Base-by-base conservation (phyloP, 2,888 invertebrate genomes). In the Apamea crenata region DNA sequence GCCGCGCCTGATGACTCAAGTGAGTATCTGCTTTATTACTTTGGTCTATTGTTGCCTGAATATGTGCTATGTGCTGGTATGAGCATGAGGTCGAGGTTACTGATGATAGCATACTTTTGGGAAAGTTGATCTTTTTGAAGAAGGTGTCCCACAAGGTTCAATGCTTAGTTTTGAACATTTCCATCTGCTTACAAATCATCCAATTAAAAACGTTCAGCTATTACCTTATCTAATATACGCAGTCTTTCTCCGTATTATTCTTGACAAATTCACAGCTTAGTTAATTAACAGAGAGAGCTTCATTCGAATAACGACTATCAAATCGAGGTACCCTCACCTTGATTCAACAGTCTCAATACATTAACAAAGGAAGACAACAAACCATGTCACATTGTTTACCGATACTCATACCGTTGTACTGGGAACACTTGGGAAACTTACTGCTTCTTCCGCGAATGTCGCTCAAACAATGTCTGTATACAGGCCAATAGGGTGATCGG, bases 1-100 rank as follows among this genome's bases (percentile, higher is more conserved):
- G 87, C 92, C 53, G 94, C 96, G 91, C 97, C 97, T 85, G 97
- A 97, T 93, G 97, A 97, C 93, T 94, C 94, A 73, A 93, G 96
- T 96, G 87, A 95, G 95, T 92, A 84, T 73, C 44, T 63, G n/a
- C 59, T 63, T 67, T 40, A 61, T 32, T 36, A 67, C 10, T 36
- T 40, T 29, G 6, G 4, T 66, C 18, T 25, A 40, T 29, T 53
- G 18, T 29, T 63, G 21, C 1, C 50, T 6, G 29, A 12, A 40
- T 16, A 21, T 12, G 14, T 36, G 56, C n/a, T 29, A 40, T 8
- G 8, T 50, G 25, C 8, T 4, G 32, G 32, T 36, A 36, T 36
- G 56, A 21, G 78, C 18, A 10, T 44, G 10, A n/a, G 14, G 50
- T 59, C 1, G 14, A 50, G 32, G 12, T 18, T 40, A n/a, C 21